Evolutionary conservation across 2,797 vertebrate genomes (phyloP), one percentile per base, ranked within the genome.

Genomic region (Microctenopoma stevenorrisi): DNA sequence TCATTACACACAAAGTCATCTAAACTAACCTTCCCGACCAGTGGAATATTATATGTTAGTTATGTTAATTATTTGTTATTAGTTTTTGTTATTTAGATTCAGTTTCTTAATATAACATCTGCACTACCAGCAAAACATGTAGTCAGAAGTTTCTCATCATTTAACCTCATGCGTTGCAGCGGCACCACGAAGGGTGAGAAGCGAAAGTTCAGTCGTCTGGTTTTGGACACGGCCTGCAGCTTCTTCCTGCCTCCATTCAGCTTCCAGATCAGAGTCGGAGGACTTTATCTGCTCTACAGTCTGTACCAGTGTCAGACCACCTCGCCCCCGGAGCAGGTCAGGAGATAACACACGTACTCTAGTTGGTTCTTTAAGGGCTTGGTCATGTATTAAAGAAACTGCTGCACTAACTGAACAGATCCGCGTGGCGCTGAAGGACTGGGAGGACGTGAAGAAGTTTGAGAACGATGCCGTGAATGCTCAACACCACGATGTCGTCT

Each of bases 181-280:
- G 97, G 96, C 7, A 90, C 80, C 16, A 74, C 89, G 66, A 84
- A 59, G 13, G 78, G 83, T 3, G 92, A 96, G 81, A 94, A 86
- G 74, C 95, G 93, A 18, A 61, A 38, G 0, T 94, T 99, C 83
- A 88, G 94, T 6, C 94, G 92, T 26, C 89, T 95, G 86, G 84
- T 90, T 4, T 87, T 99, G 54, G 91, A 94, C 28, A 37, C 87
- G 16, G 95, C 91, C 2, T 93, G 70, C 80, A 72, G 72, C 1
- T 99, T 94, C 78, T 93, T 98, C 78, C 78, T 97, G 50, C 96
- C 97, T 0, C 96, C 97, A 0, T 96, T 96, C 18, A 94, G 94
- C 46, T 99, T 99, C 89, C 97, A 99, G 91, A 97, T 99, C 72
- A 86, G 97, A 76, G 96, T 96, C 1, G 98, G 96, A 25, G 96